These are phyloP conservation scores for Struthidea cinerea DNA, from an alignment of 2,113 vertebrate species.

Conservation along the genomic window DNA sequence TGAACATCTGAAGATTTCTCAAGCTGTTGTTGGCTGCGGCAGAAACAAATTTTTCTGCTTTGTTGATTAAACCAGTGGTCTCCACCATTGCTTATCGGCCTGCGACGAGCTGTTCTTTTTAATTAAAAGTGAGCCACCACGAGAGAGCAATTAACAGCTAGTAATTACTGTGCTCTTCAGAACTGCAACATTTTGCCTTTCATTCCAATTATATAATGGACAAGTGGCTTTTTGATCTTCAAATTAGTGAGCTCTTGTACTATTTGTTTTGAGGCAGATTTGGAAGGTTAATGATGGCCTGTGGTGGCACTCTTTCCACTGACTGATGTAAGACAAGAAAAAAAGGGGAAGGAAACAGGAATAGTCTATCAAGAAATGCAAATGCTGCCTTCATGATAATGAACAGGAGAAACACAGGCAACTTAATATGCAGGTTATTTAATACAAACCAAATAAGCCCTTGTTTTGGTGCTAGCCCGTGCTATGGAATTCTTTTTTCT, in stretches of 20 bases:
- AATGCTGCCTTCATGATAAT: slow-evolving; percentile 90
- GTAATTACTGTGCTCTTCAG: slow-evolving; percentile 98
- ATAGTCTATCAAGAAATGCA: slow-evolving; percentile 88
- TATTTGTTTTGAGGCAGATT: slow-evolving; percentile 98
- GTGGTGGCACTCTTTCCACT: slow-evolving; percentile 85
- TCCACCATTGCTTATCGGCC: slow-evolving; percentile 94
- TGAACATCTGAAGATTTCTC: slow-evolving; percentile 99
- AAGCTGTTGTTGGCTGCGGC: slow-evolving; percentile 87
- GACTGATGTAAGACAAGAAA: slow-evolving; percentile 87
- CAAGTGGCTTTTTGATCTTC: slow-evolving; percentile 99
- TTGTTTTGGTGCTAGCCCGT: slow-evolving; percentile 68
- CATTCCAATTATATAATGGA: slow-evolving; percentile 98
- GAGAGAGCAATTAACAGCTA: slow-evolving; percentile 99
- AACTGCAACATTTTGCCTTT: slow-evolving; percentile 95
- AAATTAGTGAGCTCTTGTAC: slow-evolving; percentile 99
- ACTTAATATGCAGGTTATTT: slow-evolving; percentile 76
- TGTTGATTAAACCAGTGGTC: slow-evolving; percentile 97
- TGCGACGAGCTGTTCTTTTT: slow-evolving; percentile 97
- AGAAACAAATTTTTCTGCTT: slow-evolving; percentile 97
- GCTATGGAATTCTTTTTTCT: slow-evolving; percentile 66
- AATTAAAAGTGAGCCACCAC: slow-evolving; percentile 99
- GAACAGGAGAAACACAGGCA: slow-evolving; percentile 71
- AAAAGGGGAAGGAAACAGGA: slow-evolving; percentile 77
- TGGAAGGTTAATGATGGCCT: slow-evolving; percentile 95
- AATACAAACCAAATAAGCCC: slow-evolving; percentile 67